Percentiles rank a stretch among this genome's conserved stretches.
These are phyloP conservation scores for Abramis brama DNA, from an alignment of 2,113 vertebrate genomes.

Conservation along the genomic window DNA sequence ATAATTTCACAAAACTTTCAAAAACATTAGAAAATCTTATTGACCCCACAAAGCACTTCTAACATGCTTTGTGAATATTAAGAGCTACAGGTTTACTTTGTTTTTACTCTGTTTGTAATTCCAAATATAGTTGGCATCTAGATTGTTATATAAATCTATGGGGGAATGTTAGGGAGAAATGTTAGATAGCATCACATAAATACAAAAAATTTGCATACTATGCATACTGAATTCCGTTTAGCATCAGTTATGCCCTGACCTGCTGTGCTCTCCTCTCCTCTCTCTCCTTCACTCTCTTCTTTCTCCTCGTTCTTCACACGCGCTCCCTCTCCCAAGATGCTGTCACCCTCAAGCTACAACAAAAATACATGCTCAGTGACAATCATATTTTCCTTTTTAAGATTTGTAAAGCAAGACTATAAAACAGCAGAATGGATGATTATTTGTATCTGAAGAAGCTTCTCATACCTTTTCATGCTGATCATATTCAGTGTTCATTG, in stretches of 20 bases:
- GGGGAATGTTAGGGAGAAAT: background rate
- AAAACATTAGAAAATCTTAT: too few relatives aligned
- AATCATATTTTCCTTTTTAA: background rate
- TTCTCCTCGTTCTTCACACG: conserved; percentile 53
- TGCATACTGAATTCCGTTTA: background rate
- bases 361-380: background rate
- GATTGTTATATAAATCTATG: background rate
- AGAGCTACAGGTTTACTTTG: background rate
- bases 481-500: conserved; percentile 48
- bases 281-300: conserved; percentile 56
- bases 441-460: background rate
- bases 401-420: background rate
- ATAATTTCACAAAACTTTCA: background rate
- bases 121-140: too few relatives aligned
- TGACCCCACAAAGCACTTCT: background rate
- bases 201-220: background rate
- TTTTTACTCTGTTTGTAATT: background rate
- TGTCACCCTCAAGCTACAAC: conserved; percentile 37
- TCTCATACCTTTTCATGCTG: conserved; percentile 42
- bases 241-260: conserved; percentile 35
- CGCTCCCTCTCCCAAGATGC: conserved; percentile 10
- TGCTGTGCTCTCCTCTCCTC: conserved; percentile 52
- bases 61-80: background rate
- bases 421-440: background rate
- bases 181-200: background rate